Evolutionary conservation across 2,888 invertebrate genomes (phyloP).

Genomic region (Timandra comae): DNA sequence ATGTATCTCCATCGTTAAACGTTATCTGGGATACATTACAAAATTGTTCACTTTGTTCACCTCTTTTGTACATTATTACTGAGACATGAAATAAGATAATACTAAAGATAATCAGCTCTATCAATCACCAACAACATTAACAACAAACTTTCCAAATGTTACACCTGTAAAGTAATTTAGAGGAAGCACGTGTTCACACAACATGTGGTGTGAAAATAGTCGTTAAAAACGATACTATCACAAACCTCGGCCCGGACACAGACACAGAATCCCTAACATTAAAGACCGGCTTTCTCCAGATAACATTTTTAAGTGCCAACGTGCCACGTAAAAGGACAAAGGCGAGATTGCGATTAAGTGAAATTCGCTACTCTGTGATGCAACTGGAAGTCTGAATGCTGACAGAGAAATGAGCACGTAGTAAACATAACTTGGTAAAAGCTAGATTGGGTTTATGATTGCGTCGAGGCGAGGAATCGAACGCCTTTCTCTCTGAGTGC

Average conservation of each 20-base stretch:
- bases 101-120: too few species aligned
- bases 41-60: too few species aligned
- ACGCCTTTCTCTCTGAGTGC: slow-evolving; percentile 60
- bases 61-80: too few species aligned
- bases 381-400: slow-evolving; percentile 18
- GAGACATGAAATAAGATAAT: too few species aligned
- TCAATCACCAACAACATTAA: too few species aligned
- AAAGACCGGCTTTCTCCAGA: slow-evolving; percentile 47
- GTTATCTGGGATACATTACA: too few species aligned
- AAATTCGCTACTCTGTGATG: slow-evolving; percentile 30
- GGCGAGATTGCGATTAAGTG: slow-evolving; percentile 31
- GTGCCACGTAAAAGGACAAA: slow-evolving; percentile 42
- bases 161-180: too few species aligned
- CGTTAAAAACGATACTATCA: slow-evolving; percentile 21
- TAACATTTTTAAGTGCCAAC: slow-evolving; percentile 42
- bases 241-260: slow-evolving; percentile 8
- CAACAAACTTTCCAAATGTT: too few species aligned
- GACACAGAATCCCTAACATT: slow-evolving; percentile 34
- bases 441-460: slow-evolving; percentile 53
- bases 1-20: too few species aligned
- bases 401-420: slow-evolving; percentile 40
- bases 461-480: slow-evolving; percentile 53
- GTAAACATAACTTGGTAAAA: slow-evolving; percentile 47
- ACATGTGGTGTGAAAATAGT: slow-evolving; percentile 18
- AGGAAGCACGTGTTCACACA: too few species aligned